These are phyloP conservation scores for roundworm (Caenorhabditis elegans) DNA, from an alignment of 1,140 invertebrate species.

Conservation along the genomic window DNA sequence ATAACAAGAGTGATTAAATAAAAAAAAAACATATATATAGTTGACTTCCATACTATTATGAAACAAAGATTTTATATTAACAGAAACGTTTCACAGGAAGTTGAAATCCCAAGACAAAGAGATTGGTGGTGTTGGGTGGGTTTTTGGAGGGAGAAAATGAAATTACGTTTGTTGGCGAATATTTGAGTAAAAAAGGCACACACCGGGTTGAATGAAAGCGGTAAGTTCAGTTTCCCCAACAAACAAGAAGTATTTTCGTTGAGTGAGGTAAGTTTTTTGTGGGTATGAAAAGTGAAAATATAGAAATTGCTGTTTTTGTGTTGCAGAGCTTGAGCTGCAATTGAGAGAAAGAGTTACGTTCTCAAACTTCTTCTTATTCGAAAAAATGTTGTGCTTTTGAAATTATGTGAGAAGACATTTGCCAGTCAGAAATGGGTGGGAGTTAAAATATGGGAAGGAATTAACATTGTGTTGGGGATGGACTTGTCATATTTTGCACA, in stretches of 20 bases:
- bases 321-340: not conserved
- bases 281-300: not conserved
- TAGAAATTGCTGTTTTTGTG: not conserved
- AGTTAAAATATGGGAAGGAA: not conserved
- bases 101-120: not conserved
- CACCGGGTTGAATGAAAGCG: not conserved
- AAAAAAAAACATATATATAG: no score
- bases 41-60: no score
- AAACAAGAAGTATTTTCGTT: slow-evolving; percentile 25
- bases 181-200: slow-evolving; percentile 21
- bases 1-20: no score
- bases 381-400: no score
- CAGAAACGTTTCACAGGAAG: slow-evolving; percentile 8
- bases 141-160: slow-evolving; percentile 8
- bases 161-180: slow-evolving; percentile 31
- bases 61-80: no score
- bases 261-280: not conserved
- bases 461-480: not conserved
- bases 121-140: not conserved
- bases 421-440: not conserved
- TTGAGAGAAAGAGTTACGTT: no score
- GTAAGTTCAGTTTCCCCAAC: slow-evolving; percentile 33
- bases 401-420: not conserved
- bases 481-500: no score
- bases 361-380: no score